These are phyloP conservation scores for Sparus aurata DNA, from an alignment of 2,797 vertebrate genomes.

Conservation along the genomic window DNA sequence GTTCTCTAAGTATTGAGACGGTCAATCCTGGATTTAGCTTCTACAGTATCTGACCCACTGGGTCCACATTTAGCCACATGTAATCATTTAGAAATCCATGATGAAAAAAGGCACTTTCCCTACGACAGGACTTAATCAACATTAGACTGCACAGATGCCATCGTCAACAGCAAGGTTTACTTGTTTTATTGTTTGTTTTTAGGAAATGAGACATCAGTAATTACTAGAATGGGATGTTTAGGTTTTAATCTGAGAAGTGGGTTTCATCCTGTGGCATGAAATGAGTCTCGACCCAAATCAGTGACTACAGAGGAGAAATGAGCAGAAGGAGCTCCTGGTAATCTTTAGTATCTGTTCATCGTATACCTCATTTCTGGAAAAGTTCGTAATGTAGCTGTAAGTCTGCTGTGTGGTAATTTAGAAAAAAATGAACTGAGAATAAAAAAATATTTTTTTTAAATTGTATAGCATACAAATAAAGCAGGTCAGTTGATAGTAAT, in stretches of 20 bases:
- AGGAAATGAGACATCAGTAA: neutral
- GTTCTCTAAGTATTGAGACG: neutral
- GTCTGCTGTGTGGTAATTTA: neutral
- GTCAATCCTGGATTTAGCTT: neutral
- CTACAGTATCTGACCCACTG: neutral
- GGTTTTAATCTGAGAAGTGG: neutral
- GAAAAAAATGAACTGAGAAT: too few species aligned
- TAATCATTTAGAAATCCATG: neutral
- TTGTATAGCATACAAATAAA: too few species aligned
- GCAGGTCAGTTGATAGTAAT: too few species aligned
- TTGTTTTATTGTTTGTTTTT: too few species aligned
- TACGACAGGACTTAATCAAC: too few species aligned
- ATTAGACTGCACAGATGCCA: too few species aligned
- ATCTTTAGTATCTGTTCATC: neutral
- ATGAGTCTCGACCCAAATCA: too few species aligned
- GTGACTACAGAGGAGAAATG: neutral
- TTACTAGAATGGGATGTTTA: neutral
- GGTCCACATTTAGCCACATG: neutral
- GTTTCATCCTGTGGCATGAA: neutral
- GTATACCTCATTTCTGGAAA: neutral
- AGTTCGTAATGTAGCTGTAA: too few species aligned
- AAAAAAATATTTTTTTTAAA: too few species aligned
- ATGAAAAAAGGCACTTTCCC: too few species aligned
- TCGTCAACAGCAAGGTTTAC: too few species aligned
- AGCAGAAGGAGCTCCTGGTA: neutral